A percentile compares a stretch with the other conserved stretches of the same genome.
Evolutionary conservation across 1,140 invertebrate genomes (phyloP).

Genomic region (Drosophila erecta): DNA sequence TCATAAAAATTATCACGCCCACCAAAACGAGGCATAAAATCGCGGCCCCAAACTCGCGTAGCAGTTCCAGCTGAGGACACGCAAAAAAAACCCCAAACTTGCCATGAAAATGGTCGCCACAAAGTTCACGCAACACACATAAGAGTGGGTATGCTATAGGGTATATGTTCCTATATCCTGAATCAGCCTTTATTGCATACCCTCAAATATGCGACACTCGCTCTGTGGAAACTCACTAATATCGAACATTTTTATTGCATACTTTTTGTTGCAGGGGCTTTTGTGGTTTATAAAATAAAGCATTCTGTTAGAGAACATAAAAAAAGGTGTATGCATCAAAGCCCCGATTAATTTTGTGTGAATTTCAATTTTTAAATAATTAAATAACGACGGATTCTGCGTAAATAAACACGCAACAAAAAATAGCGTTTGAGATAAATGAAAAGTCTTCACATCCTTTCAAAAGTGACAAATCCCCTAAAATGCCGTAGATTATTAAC

Average conservation of each 20-base stretch:
- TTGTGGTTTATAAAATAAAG: too few species aligned
- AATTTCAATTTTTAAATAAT: neutral
- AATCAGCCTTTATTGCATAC: constrained; percentile 1
- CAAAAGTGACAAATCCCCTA: constrained; percentile 8
- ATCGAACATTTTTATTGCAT: constrained; percentile 46
- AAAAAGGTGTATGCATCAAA: too few species aligned
- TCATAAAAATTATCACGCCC: constrained; percentile 83
- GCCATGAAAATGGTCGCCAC: constrained; percentile 37
- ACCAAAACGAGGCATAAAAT: constrained; percentile 64
- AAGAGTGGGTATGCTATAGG: neutral
- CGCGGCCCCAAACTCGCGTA: constrained; percentile 28
- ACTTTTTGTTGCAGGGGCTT: constrained; percentile 13
- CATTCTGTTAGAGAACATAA: too few species aligned
- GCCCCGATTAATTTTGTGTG: too few species aligned
- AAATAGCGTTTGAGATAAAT: neutral
- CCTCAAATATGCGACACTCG: neutral
- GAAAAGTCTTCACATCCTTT: neutral
- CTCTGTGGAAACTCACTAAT: constrained; percentile 29
- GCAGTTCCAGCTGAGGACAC: constrained; percentile 10
- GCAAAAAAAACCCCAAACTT: constrained; percentile 31
- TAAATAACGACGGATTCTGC: too few species aligned
- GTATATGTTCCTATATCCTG: neutral
- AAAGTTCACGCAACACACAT: constrained; percentile 15
- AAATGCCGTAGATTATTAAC: constrained; percentile 10
- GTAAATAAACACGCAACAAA: too few species aligned